phyloP scores from a whole-genome alignment of 2,888 invertebrate species.

The Polydrusus cervinus region DNA sequence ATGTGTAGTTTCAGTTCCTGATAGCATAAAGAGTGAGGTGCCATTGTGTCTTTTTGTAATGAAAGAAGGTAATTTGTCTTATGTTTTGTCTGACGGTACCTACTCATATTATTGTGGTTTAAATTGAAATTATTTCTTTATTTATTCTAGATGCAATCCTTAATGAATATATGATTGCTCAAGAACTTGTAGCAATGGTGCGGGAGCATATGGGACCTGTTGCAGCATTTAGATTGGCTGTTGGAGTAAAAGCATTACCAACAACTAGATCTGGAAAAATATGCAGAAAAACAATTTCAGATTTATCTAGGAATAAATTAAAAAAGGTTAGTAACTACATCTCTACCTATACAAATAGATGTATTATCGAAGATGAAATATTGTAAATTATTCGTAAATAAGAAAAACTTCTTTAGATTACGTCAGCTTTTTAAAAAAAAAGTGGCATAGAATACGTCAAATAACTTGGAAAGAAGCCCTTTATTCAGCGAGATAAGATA shows the following conservation, averaged over 20 bases:
- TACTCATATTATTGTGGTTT: neutral
- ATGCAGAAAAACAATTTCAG: slow-evolving; percentile 87
- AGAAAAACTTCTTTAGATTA: too few species aligned
- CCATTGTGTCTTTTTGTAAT: slow-evolving; percentile 91
- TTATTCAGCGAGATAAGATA: too few species aligned
- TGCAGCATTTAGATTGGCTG: slow-evolving; percentile 88
- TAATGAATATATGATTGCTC: slow-evolving; percentile 73
- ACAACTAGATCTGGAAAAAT: slow-evolving; percentile 90
- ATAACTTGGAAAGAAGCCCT: too few species aligned
- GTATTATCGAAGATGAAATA: too few species aligned
- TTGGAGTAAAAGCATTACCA: slow-evolving; percentile 87
- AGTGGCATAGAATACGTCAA: too few species aligned
- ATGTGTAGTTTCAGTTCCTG: slow-evolving; percentile 92
- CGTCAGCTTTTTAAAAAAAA: too few species aligned
- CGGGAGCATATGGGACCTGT: slow-evolving; percentile 87
- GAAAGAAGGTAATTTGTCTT: slow-evolving; percentile 73
- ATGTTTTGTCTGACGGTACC: neutral
- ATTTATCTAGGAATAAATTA: slow-evolving; percentile 86
- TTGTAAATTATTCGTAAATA: too few species aligned
- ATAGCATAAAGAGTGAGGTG: slow-evolving; percentile 91
- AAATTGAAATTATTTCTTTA: neutral
- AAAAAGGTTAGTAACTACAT: slow-evolving; percentile 78
- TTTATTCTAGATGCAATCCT: slow-evolving; percentile 70
- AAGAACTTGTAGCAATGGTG: slow-evolving; percentile 76
- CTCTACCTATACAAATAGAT: too few species aligned